These are phyloP conservation scores for Drosophila pegasa DNA, from an alignment of 2,888 invertebrate genomes.

Conservation along the genomic window DNA sequence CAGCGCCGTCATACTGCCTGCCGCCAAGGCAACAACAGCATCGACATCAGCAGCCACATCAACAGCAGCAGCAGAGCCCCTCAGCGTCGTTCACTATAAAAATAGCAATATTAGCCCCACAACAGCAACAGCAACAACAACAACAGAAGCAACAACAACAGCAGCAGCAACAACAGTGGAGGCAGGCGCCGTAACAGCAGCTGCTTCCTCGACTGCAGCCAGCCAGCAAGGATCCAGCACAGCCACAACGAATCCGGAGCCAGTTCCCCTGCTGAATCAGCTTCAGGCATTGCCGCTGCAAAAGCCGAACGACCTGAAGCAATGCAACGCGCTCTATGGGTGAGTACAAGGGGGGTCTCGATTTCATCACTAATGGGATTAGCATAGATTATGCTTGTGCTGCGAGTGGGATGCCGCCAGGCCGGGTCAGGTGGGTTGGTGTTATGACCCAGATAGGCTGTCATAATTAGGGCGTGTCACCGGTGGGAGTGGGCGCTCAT, in stretches of 20 bases:
- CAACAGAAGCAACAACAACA: slow-evolving; percentile 18
- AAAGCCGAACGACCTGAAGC: slow-evolving; percentile 65
- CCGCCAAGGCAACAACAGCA: slow-evolving; percentile 27
- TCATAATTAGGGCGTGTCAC: slow-evolving; percentile 21
- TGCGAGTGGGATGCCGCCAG: slow-evolving; percentile 9
- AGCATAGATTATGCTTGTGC: slow-evolving; percentile 41
- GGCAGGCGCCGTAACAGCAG: too few relatives aligned
- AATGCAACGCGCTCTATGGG: slow-evolving; percentile 51
- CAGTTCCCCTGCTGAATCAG: slow-evolving; percentile 65
- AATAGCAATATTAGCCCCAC: slow-evolving; percentile 22
- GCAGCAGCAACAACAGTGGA: not conserved
- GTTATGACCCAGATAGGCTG: slow-evolving; percentile 38
- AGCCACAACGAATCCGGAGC: slow-evolving; percentile 55
- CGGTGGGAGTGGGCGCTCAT: slow-evolving; percentile 19
- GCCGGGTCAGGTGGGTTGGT: not conserved
- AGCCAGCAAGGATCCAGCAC: slow-evolving; percentile 16
- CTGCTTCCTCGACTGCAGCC: slow-evolving; percentile 19
- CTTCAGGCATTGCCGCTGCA: slow-evolving; percentile 51
- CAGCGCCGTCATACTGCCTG: slow-evolving; percentile 61
- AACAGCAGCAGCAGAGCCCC: slow-evolving; percentile 22
- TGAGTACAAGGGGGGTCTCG: slow-evolving; percentile 36
- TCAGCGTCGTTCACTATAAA: slow-evolving; percentile 58
- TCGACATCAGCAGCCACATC: slow-evolving; percentile 8
- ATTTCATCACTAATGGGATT: slow-evolving; percentile 62
- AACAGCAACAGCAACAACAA: slow-evolving; percentile 28